A percentile compares a stretch with the other conserved stretches of the same genome.
Conservation (phyloP, 23 tunicate species). For the Halocynthia aurantium region DNA sequence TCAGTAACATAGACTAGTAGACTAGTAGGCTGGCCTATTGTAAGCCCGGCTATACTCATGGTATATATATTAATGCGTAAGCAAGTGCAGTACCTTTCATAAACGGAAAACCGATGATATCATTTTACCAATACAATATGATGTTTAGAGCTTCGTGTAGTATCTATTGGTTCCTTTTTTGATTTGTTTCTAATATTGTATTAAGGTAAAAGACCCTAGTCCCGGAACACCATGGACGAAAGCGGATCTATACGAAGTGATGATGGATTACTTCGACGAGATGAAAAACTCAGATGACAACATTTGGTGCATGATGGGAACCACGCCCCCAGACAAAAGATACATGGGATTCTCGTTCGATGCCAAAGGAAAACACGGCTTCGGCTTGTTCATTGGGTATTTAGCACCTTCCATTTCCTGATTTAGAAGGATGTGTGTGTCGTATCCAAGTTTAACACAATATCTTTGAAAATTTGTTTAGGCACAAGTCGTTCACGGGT, state of each 20-base stretch:
- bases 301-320: slow-evolving; percentile 70
- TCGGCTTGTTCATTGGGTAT: slow-evolving; percentile 64
- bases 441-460: not conserved
- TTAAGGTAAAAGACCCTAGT: slow-evolving; percentile 54
- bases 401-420: not conserved
- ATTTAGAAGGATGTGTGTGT: not conserved
- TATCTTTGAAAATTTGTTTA: not conserved
- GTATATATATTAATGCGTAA: too few relatives aligned
- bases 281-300: slow-evolving; percentile 17
- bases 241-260: slow-evolving; percentile 53
- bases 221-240: slow-evolving; percentile 48
- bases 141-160: not conserved
- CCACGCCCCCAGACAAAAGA: slow-evolving; percentile 49
- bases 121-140: too few relatives aligned
- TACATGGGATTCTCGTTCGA: slow-evolving; percentile 81
- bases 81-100: too few relatives aligned
- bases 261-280: slow-evolving; percentile 64
- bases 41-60: not conserved
- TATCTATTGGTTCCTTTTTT: not conserved
- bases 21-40: too few relatives aligned
- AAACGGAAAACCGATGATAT: too few relatives aligned
- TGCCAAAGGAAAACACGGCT: slow-evolving; percentile 36
- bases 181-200: not conserved
- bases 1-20: too few relatives aligned
- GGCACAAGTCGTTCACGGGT: slow-evolving; percentile 58